Conservation (phyloP, 2,888 invertebrate species). For the Euclidia mi region DNA sequence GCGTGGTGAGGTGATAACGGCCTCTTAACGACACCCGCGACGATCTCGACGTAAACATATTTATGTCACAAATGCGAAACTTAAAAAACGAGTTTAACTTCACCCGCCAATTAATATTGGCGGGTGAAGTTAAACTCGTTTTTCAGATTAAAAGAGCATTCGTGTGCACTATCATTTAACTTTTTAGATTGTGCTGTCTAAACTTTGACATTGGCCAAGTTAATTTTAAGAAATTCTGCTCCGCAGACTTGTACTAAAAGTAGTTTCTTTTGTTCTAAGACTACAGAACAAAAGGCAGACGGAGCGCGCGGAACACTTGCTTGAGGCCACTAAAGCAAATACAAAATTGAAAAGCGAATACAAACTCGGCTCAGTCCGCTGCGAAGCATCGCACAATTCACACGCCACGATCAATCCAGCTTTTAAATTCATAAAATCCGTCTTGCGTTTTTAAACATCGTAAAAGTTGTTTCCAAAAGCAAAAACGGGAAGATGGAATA, state of each 20-base stretch:
- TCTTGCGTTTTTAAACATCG: too few relatives aligned
- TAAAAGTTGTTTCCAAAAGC: too few relatives aligned
- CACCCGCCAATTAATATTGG: slow-evolving; percentile 42
- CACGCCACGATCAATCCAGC: too few relatives aligned
- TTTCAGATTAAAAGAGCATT: slow-evolving; percentile 37
- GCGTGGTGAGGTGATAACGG: slow-evolving; percentile 26
- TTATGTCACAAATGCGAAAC: slow-evolving; percentile 19
- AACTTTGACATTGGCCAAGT: slow-evolving; percentile 33
- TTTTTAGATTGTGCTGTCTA: slow-evolving; percentile 30
- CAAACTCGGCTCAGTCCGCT: too few relatives aligned
- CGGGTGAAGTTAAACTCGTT: slow-evolving; percentile 32
- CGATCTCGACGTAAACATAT: slow-evolving; percentile 31
- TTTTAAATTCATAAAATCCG: too few relatives aligned
- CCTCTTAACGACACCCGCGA: slow-evolving; percentile 30
- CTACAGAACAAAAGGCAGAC: too few relatives aligned
- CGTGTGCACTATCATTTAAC: slow-evolving; percentile 28
- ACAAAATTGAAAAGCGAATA: too few relatives aligned
- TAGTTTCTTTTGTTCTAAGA: slow-evolving; percentile 4
- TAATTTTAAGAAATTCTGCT: slow-evolving; percentile 27
- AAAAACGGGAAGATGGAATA: too few relatives aligned
- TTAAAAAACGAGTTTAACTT: too few relatives aligned
- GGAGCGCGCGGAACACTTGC: too few relatives aligned
- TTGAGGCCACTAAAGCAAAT: too few relatives aligned
- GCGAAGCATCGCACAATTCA: too few relatives aligned
- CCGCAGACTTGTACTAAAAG: slow-evolving; percentile 7